Evolutionary conservation across 1,140 invertebrate genomes (phyloP), one percentile per base, ranked within the genome.

Genomic region (Trachelipus rathkii): DNA sequence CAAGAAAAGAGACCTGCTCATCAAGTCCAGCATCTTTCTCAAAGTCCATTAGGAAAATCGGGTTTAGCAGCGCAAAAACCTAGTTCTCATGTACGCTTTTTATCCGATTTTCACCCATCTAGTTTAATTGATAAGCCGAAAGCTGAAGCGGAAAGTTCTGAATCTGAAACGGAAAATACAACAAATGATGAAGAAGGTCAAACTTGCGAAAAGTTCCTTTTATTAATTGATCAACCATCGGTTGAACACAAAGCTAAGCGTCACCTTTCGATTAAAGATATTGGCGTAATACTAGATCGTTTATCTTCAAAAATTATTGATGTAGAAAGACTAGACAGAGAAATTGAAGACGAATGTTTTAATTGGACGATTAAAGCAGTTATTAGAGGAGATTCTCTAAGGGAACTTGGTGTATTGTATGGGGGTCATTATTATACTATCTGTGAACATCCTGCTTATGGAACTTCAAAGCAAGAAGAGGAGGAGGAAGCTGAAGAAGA

Each of bases 341-440:
- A 96, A 84, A 94, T 96, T 84, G 93, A 91, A 84, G 92, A 93
- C 84, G 93, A 95, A 84, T 94, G 93, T 84, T 94, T 95, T 87
- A 95, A 95, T 85, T 96, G 94, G 94, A 95, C 93, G 83, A 94
- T 95, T 86, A 94, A 93, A 85, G 94, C 95, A 70, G 93, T 94
- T 79, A 95, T 96, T 67, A 88, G 93, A 68, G 94, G 94, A 68
- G 93, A 95, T 84, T 92, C 93, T 79, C 85, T 96, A 77, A 88
- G 93, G 70, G 94, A 96, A 85, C 88, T 96, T 69, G 95, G 95
- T 66, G 92, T 97, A 74, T 93, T 96, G 83, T 97, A 97, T 86
- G 95, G 96, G 87, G 94, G 94, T 53, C 95, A 95, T 86, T 97
- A 95, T 87, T 96, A 96, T 86, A 93, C 93, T 74, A 95, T 96